Conservation (phyloP, 2,888 invertebrate species). For the Hetaerina titia region DNA sequence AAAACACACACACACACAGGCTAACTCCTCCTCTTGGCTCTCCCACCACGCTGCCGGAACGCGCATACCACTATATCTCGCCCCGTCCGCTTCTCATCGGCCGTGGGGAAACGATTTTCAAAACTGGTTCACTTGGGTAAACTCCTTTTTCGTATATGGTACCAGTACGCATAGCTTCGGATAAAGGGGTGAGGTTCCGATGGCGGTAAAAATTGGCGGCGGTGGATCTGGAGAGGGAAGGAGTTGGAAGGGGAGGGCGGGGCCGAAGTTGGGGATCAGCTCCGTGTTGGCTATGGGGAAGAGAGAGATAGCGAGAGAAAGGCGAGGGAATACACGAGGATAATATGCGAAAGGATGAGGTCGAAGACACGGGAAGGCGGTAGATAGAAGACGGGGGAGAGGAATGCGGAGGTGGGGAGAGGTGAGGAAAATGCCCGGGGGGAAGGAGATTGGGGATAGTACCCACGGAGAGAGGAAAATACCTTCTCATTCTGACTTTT, state of each 20-base stretch:
- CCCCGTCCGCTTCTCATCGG: not conserved
- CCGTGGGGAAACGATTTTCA: slow-evolving; percentile 1
- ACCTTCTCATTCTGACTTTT: too few relatives aligned
- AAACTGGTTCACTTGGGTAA: slow-evolving; percentile 61
- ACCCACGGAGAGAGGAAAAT: too few relatives aligned
- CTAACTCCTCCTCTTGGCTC: not conserved
- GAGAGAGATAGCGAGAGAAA: not conserved
- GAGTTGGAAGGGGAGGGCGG: not conserved
- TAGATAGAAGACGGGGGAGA: too few relatives aligned
- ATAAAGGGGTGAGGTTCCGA: slow-evolving; percentile 22
- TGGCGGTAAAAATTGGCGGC: slow-evolving; percentile 34
- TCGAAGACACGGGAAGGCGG: not conserved
- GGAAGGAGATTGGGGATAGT: not conserved
- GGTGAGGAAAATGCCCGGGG: not conserved
- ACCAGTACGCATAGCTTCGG: slow-evolving; percentile 37
- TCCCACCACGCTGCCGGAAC: not conserved
- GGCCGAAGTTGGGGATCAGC: not conserved
- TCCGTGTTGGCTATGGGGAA: not conserved
- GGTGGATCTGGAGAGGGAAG: not conserved
- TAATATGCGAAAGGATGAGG: not conserved
- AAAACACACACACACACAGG: too few relatives aligned
- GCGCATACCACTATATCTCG: too few relatives aligned
- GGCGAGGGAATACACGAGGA: not conserved
- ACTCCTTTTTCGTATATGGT: not conserved
- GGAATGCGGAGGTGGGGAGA: too few relatives aligned